Percentiles rank a stretch among this genome's conserved stretches.
phyloP scores from a whole-genome alignment of 1,140 invertebrate species.

The Cyphomyrmex costatus region DNA sequence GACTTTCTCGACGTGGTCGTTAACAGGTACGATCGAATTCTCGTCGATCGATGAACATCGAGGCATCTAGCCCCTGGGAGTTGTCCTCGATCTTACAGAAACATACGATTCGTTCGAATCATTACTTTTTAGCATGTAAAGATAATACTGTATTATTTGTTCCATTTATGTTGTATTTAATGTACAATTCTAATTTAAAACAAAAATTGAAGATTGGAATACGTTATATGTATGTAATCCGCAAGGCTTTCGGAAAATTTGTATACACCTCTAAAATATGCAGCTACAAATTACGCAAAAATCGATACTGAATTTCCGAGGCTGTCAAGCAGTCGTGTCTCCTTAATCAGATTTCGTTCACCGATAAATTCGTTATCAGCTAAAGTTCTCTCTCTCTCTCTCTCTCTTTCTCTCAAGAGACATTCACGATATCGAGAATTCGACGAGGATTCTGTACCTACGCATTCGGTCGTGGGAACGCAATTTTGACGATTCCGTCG shows the following conservation, averaged over 20 bases:
- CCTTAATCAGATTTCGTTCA: constrained; percentile 7
- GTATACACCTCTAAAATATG: background rate
- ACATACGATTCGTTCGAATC: background rate
- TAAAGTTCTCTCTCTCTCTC: constrained; percentile 19
- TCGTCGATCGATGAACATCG: constrained; percentile 46
- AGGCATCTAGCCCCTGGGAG: constrained; percentile 31
- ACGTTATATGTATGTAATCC: background rate
- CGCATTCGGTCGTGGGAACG: constrained; percentile 68
- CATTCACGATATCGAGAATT: constrained; percentile 41
- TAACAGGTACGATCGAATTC: constrained; percentile 56
- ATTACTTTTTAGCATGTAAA: constrained; percentile 17
- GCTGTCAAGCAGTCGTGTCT: background rate
- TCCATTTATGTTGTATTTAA: background rate
- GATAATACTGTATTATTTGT: background rate
- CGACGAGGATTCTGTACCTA: constrained; percentile 1
- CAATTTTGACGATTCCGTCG: constrained; percentile 55
- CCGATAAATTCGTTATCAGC: constrained; percentile 39
- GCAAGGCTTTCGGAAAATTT: background rate
- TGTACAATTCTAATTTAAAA: background rate
- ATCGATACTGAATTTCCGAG: background rate
- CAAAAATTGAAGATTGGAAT: background rate
- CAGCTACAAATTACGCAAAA: background rate
- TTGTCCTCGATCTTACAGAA: constrained; percentile 52
- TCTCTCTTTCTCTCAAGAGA: background rate
- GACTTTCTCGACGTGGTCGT: constrained; percentile 54